A percentile compares a stretch with the other conserved stretches of the same genome.
Conservation (phyloP, 2,888 invertebrate species). For the Cerastoderma edule region DNA sequence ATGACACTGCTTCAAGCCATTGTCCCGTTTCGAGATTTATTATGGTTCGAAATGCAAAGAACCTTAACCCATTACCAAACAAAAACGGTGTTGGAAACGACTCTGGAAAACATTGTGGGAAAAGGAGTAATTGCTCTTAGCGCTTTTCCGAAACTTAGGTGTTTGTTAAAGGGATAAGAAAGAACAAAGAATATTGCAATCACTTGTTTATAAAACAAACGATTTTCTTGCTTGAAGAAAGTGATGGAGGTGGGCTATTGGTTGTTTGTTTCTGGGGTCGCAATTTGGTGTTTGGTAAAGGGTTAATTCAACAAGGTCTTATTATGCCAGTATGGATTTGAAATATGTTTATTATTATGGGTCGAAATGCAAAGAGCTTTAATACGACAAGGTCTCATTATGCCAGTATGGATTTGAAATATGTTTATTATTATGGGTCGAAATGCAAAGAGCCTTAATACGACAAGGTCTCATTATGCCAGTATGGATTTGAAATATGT, state of each 20-base stretch:
- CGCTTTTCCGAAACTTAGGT: not conserved
- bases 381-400: not conserved
- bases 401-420: not conserved
- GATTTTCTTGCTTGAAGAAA: not conserved
- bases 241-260: not conserved
- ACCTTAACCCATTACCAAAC: too few relatives aligned
- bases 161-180: not conserved
- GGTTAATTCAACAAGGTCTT: not conserved
- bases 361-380: not conserved
- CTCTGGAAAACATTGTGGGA: constrained; percentile 1
- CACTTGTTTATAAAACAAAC: not conserved
- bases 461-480: not conserved
- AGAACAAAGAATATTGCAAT: not conserved
- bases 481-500: too few relatives aligned
- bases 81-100: too few relatives aligned
- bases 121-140: not conserved
- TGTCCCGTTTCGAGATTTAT: not conserved
- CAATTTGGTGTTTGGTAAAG: not conserved
- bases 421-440: not conserved
- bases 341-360: not conserved
- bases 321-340: not conserved
- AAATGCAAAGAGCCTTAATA: not conserved
- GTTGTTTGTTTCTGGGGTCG: not conserved
- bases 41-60: too few relatives aligned
- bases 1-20: not conserved